Evolutionary conservation across 2,888 invertebrate genomes (phyloP).

Genomic region (Eupithecia pulchellata): DNA sequence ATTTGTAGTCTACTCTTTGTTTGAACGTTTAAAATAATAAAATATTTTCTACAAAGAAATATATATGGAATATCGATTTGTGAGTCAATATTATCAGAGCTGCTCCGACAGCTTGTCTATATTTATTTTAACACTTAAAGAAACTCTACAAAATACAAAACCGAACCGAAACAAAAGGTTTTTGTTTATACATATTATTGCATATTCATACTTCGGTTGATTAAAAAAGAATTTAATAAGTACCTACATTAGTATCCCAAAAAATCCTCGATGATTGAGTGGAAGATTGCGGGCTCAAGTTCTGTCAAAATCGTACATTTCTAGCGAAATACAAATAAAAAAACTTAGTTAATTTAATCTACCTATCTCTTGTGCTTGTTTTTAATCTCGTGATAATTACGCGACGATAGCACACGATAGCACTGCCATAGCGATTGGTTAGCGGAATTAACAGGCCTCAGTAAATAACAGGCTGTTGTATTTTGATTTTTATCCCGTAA

Average conservation of each 20-base stretch:
- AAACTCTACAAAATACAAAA: not conserved
- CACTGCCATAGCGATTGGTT: not conserved
- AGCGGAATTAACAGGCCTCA: not conserved
- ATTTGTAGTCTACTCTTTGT: not conserved
- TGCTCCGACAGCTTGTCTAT: not conserved
- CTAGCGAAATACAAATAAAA: not conserved
- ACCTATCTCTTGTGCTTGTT: too few relatives aligned
- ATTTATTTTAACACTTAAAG: not conserved
- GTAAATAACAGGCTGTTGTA: slow-evolving; percentile 1
- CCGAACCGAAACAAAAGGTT: not conserved
- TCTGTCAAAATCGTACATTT: not conserved
- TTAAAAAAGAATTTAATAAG: too few relatives aligned
- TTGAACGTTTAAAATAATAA: not conserved
- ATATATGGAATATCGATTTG: not conserved
- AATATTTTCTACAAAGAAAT: not conserved
- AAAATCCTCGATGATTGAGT: not conserved
- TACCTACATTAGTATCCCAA: too few relatives aligned
- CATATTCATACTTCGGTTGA: not conserved
- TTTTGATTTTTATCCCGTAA: not conserved
- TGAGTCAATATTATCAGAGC: not conserved
- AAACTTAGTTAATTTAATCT: too few relatives aligned
- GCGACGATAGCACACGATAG: not conserved
- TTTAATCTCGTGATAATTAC: too few relatives aligned
- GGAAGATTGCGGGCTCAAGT: not conserved
- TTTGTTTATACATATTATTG: not conserved